phyloP scores from a whole-genome alignment of 2,113 vertebrate genomes.

The Thunnus maccoyii region DNA sequence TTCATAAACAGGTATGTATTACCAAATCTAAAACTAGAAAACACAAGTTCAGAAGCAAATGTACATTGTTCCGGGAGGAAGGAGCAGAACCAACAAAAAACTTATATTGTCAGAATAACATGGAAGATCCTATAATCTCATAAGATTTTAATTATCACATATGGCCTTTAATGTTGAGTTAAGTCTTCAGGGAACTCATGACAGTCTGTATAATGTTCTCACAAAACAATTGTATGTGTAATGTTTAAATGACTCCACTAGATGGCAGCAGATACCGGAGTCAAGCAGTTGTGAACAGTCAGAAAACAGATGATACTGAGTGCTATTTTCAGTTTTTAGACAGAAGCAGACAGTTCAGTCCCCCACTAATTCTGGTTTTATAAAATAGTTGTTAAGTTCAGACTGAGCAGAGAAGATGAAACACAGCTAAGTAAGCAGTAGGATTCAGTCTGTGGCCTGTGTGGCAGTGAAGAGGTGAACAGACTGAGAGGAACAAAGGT shows the following conservation, averaged over 20 bases:
- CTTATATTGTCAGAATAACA: no score
- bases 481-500: background rate
- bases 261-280: constrained; percentile 42
- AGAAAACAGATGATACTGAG: background rate
- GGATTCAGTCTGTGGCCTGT: no score
- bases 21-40: background rate
- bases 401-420: background rate
- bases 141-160: no score
- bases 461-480: no score
- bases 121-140: no score
- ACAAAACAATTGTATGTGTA: background rate
- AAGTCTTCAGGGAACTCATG: no score
- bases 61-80: background rate
- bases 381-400: background rate
- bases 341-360: constrained; percentile 1
- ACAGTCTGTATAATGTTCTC: background rate
- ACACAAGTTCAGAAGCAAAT: background rate
- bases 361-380: background rate
- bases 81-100: background rate
- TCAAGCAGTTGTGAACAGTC: background rate
- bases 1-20: background rate
- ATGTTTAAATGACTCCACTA: background rate
- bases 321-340: background rate
- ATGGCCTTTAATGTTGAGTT: no score
- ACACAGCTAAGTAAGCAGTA: no score